Conservation (phyloP, 1,140 invertebrate species). For the Lithobius niger region DNA sequence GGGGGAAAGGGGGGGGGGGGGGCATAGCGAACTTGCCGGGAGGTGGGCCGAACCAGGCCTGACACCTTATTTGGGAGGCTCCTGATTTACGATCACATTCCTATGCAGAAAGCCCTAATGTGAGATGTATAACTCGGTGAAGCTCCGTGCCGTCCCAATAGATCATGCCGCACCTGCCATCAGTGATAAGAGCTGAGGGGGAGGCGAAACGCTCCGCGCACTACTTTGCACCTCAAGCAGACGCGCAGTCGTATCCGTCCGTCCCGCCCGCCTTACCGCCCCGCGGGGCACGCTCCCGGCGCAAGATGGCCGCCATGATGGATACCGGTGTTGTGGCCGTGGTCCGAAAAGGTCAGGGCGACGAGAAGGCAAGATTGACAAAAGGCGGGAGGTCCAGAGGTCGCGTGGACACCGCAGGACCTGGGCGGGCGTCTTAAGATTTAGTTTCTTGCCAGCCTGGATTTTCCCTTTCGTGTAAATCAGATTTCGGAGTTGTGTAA, state of each 20-base stretch:
- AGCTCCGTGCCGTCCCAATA: background rate
- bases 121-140: background rate
- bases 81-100: constrained; percentile 6
- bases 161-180: background rate
- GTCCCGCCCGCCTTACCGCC: background rate
- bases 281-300: too few species aligned
- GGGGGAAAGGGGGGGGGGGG: background rate
- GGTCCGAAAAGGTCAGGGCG: too few species aligned
- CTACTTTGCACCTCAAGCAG: background rate
- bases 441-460: too few species aligned
- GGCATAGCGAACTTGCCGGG: background rate
- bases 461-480: too few species aligned
- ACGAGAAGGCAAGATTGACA: too few species aligned
- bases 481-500: too few species aligned
- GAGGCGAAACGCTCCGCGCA: background rate
- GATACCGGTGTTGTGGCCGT: too few species aligned
- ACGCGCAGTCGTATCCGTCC: background rate
- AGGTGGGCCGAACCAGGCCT: background rate
- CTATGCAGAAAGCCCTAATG: constrained; percentile 8
- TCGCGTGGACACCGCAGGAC: too few species aligned
- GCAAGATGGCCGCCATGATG: too few species aligned
- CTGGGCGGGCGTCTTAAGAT: too few species aligned
- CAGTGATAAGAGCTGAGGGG: background rate
- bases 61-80: constrained; percentile 8
- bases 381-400: too few species aligned